phyloP scores from a whole-genome alignment of 2,113 vertebrate genomes.

The Sturnira hondurensis region DNA sequence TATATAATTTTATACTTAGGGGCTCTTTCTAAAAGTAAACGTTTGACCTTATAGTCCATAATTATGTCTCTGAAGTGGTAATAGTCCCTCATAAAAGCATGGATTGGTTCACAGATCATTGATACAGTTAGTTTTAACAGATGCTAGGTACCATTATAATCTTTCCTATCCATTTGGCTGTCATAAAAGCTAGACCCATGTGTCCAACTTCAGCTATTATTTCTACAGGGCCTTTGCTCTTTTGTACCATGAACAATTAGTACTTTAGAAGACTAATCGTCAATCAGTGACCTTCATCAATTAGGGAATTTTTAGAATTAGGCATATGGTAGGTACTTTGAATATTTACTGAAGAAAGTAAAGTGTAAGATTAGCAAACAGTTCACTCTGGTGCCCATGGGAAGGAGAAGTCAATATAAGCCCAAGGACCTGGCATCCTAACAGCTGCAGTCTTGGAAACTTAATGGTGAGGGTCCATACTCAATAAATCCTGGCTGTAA shows the following conservation, averaged over 20 bases:
- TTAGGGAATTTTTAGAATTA: conserved; percentile 17
- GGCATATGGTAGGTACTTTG: not conserved
- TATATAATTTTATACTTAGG: conserved; percentile 51
- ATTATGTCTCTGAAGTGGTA: conserved; percentile 62
- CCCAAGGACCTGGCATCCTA: not conserved
- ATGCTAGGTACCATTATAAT: conserved; percentile 62
- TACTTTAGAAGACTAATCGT: conserved; percentile 7
- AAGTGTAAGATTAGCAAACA: conserved; percentile 1
- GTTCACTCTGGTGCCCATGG: not conserved
- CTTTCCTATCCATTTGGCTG: conserved; percentile 52
- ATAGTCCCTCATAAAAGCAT: conserved; percentile 59
- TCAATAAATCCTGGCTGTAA: not conserved
- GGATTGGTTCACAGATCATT: conserved; percentile 73
- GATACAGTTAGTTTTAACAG: conserved; percentile 67
- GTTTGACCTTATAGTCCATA: conserved; percentile 67
- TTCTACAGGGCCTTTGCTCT: not conserved
- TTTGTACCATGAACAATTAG: conserved; percentile 24
- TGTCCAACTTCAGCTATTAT: conserved; percentile 38
- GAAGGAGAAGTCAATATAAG: not conserved
- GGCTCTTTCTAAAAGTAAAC: conserved; percentile 48
- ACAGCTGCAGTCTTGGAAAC: not conserved
- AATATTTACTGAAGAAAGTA: not conserved
- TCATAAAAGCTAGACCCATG: conserved; percentile 53
- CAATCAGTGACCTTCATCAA: conserved; percentile 7
- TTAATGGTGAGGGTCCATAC: not conserved